phyloP scores from a whole-genome alignment of 2,797 vertebrate species.

The Loriculus beryllinus region DNA sequence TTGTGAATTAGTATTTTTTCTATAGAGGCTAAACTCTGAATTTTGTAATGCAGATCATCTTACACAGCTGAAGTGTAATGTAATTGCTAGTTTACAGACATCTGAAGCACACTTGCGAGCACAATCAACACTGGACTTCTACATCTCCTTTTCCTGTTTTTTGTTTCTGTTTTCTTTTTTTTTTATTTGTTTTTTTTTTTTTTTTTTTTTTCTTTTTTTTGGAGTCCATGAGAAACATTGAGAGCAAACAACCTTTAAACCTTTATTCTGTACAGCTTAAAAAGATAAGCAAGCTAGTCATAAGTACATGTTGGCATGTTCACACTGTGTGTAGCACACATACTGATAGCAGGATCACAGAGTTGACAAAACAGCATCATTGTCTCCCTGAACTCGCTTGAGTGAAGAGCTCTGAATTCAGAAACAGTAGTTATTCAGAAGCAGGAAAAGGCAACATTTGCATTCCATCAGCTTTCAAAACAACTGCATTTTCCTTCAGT shows the following conservation, averaged over 20 bases:
- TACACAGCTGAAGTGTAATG: background rate
- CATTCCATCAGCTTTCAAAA: background rate
- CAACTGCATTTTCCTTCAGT: background rate
- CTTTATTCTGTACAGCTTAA: background rate
- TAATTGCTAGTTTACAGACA: background rate
- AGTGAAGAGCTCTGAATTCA: background rate
- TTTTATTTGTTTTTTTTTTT: background rate
- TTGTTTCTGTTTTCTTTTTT: background rate
- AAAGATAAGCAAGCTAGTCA: background rate
- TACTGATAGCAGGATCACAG: background rate
- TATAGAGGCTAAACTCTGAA: background rate
- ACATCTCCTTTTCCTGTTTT: accelerated
- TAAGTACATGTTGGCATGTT: background rate
- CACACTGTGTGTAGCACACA: background rate
- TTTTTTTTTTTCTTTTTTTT: background rate
- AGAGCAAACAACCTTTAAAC: background rate
- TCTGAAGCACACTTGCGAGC: background rate
- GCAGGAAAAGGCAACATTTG: background rate
- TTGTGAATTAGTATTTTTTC: background rate
- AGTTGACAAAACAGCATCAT: background rate
- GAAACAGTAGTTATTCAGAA: background rate
- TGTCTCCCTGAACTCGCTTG: background rate
- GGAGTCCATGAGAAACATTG: background rate
- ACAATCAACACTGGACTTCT: background rate
- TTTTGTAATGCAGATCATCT: background rate